Evolutionary conservation across 2,888 invertebrate species (phyloP).

Genomic region (Leptopterna dolabrata): DNA sequence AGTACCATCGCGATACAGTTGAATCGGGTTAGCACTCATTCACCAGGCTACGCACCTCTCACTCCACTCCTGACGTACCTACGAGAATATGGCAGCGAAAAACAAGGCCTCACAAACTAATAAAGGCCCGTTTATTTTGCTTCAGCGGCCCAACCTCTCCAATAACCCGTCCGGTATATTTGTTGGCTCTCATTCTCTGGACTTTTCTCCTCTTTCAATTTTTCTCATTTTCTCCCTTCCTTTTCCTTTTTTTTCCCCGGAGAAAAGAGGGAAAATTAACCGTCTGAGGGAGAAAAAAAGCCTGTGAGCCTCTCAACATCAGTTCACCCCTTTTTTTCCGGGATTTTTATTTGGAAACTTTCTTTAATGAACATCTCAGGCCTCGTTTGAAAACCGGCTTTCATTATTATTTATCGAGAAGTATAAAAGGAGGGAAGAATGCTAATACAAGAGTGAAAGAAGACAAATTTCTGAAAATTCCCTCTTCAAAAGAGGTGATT

Average conservation of each 20-base stretch:
- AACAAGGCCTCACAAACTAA: background rate
- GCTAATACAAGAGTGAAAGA: no score
- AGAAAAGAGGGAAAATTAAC: background rate
- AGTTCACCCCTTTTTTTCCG: background rate
- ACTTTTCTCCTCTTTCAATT: background rate
- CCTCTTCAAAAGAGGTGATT: background rate
- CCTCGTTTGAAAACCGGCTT: background rate
- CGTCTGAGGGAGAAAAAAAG: background rate
- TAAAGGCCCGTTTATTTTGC: background rate
- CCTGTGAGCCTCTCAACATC: background rate
- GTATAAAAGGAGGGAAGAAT: background rate
- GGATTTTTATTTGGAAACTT: background rate
- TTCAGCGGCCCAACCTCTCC: background rate
- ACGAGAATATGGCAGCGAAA: background rate
- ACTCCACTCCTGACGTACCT: background rate
- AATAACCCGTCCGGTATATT: constrained; percentile 7
- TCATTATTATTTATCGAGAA: background rate
- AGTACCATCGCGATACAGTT: no score
- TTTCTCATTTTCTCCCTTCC: background rate
- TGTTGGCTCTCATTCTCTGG: background rate
- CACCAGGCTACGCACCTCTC: background rate
- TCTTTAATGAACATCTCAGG: background rate
- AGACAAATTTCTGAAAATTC: background rate
- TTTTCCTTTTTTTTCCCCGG: background rate
- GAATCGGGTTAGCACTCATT: no score